These are phyloP conservation scores for Ceratosolen solmsi DNA, from an alignment of 1,140 invertebrate species.

Conservation along the genomic window DNA sequence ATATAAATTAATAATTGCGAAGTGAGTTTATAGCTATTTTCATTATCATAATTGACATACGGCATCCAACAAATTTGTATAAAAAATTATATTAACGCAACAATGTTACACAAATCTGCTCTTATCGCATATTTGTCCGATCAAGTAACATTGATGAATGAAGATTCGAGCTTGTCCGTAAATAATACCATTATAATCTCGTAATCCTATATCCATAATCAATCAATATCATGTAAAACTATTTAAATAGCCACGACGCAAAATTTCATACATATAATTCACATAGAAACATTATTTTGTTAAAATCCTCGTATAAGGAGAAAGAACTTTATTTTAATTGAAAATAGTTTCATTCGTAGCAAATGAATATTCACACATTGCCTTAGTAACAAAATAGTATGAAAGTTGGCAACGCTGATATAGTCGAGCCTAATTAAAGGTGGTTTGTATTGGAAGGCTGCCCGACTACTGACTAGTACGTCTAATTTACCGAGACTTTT, in stretches of 20 bases:
- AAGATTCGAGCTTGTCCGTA: neutral
- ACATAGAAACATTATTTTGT: neutral
- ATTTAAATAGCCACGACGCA: neutral
- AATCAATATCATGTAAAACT: neutral
- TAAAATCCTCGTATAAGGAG: neutral
- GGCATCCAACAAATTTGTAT: too few species aligned
- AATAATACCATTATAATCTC: neutral
- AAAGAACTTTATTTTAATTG: neutral
- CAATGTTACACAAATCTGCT: neutral
- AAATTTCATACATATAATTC: neutral
- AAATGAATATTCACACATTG: neutral
- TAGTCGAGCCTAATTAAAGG: conserved; percentile 10
- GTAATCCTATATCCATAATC: neutral
- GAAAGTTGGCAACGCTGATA: neutral
- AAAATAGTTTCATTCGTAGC: neutral
- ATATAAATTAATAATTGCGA: too few species aligned
- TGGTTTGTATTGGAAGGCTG: neutral
- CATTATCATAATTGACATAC: too few species aligned
- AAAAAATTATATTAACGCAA: neutral
- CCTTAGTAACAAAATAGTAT: neutral
- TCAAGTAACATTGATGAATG: neutral
- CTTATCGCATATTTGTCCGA: neutral
- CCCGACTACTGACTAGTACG: neutral
- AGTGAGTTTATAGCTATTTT: too few species aligned
- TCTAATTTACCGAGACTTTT: neutral